Conservation (phyloP, 2,113 vertebrate genomes). For the Platichthys flesus region DNA sequence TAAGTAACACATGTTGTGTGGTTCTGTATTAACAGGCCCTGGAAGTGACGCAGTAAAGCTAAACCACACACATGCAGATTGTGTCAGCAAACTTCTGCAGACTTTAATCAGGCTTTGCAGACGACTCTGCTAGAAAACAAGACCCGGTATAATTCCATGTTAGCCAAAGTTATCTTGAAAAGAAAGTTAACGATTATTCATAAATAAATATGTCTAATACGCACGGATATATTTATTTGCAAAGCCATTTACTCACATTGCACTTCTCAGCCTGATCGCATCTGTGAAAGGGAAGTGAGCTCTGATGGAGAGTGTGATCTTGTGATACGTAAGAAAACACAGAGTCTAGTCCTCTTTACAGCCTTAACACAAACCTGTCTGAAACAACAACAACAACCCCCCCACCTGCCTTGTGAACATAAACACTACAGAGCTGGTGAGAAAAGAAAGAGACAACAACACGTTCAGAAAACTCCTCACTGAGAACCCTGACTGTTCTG, state of each 20-base stretch:
- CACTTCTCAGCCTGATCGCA: neutral
- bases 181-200: neutral
- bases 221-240: neutral
- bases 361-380: conserved; percentile 10
- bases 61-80: conserved; percentile 56
- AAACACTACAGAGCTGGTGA: neutral
- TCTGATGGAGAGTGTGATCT: conserved; percentile 30
- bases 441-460: neutral
- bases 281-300: conserved; percentile 31
- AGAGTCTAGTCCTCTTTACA: neutral
- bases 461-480: neutral
- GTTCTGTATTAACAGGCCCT: conserved; percentile 30
- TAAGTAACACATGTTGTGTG: neutral
- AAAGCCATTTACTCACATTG: neutral
- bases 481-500: neutral
- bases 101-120: conserved; percentile 33
- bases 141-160: neutral
- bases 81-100: conserved; percentile 43
- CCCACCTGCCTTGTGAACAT: neutral
- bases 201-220: too few species aligned
- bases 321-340: conserved; percentile 27
- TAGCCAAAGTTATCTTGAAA: neutral
- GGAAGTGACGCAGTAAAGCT: conserved; percentile 8
- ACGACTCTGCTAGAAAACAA: neutral
- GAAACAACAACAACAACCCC: neutral